Percentiles rank a stretch among this genome's conserved stretches.
These are phyloP conservation scores for Lucinisca nassula DNA, from an alignment of 2,888 invertebrate species.

Conservation along the genomic window DNA sequence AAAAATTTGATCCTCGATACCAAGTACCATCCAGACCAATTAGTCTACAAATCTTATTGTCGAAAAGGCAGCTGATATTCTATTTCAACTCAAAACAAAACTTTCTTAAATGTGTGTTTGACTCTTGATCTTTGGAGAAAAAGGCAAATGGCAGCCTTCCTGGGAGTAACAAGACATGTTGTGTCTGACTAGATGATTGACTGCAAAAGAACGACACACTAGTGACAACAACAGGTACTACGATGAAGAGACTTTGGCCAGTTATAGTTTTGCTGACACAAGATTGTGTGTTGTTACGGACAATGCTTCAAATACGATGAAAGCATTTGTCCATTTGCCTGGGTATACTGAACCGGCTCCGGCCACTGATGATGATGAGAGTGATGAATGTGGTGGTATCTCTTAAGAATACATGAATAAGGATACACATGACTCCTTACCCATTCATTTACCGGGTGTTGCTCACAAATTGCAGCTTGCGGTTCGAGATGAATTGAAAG, in stretches of 20 bases:
- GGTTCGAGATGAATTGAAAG: conserved; percentile 25
- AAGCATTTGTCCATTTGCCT: conserved; percentile 42
- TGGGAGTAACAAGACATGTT: conserved; percentile 54
- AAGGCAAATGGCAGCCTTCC: conserved; percentile 50
- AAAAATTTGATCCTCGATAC: conserved; percentile 14
- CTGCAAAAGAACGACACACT: conserved; percentile 38
- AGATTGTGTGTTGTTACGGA: conserved; percentile 39
- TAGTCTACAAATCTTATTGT: conserved; percentile 18
- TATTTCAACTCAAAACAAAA: conserved; percentile 10
- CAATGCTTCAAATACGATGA: conserved; percentile 64
- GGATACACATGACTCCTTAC: neutral
- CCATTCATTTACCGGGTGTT: neutral
- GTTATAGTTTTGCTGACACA: conserved; percentile 41
- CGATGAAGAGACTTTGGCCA: conserved; percentile 54
- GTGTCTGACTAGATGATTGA: conserved; percentile 48
- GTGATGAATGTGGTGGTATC: neutral
- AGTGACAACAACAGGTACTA: conserved; percentile 47
- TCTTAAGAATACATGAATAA: neutral
- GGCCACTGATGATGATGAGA: conserved; percentile 11
- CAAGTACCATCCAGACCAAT: conserved; percentile 4
- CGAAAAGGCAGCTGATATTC: conserved; percentile 28
- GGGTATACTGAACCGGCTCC: neutral
- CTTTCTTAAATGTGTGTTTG: conserved; percentile 46
- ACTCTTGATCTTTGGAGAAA: conserved; percentile 62
- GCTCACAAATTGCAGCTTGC: neutral